Conservation (phyloP, 2,797 vertebrate species). For the Poliocrania exsul region DNA sequence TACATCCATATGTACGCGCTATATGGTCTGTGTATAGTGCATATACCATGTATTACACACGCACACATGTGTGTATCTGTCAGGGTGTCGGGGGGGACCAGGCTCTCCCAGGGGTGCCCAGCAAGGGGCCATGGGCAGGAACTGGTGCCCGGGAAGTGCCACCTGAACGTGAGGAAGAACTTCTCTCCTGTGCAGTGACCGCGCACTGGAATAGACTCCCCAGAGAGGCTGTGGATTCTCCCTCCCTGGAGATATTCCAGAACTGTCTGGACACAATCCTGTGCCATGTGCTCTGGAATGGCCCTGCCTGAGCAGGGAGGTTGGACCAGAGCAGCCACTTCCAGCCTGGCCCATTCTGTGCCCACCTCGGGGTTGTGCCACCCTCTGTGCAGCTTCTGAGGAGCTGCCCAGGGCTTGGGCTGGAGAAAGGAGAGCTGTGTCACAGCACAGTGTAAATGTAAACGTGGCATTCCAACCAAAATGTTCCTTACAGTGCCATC, state of each 20-base stretch:
- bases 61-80: accelerated
- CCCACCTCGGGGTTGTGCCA: not conserved
- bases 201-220: not conserved
- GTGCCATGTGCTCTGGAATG: not conserved
- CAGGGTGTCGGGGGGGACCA: not conserved
- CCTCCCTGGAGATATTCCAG: not conserved
- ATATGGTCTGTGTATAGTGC: accelerated
- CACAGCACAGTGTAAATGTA: not conserved
- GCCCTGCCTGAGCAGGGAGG: not conserved
- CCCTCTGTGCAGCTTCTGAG: too few species aligned
- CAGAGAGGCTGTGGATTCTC: not conserved
- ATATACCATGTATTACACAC: accelerated
- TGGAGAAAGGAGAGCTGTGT: accelerated
- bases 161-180: not conserved
- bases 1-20: accelerated
- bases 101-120: not conserved
- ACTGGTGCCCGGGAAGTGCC: not conserved
- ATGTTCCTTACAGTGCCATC: not conserved
- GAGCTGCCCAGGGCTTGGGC: not conserved
- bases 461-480: accelerated
- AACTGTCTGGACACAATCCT: not conserved
- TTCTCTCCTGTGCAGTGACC: not conserved
- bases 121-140: not conserved
- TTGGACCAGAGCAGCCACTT: not conserved
- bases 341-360: not conserved